phyloP scores from a whole-genome alignment of 1,140 invertebrate genomes.

The Aplysia californica region DNA sequence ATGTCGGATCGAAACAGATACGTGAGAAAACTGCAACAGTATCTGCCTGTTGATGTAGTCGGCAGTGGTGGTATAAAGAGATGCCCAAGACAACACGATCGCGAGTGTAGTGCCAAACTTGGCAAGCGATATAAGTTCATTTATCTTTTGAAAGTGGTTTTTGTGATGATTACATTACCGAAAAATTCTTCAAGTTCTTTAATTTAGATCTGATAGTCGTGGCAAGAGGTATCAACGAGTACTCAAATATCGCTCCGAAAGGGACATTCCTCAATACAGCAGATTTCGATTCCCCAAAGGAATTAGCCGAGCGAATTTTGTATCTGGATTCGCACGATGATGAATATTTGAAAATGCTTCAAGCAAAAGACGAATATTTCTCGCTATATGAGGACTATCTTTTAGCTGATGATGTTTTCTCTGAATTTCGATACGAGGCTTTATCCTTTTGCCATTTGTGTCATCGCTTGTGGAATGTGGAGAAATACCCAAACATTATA shows the following conservation, averaged over 20 bases:
- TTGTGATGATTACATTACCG: conserved; percentile 95
- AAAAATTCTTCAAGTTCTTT: conserved; percentile 83
- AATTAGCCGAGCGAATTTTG: conserved; percentile 12
- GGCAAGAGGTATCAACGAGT: conserved; percentile 10
- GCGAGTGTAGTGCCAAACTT: conserved; percentile 27
- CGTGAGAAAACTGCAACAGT: conserved; percentile 69
- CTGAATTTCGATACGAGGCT: too few species aligned
- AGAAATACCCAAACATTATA: too few species aligned
- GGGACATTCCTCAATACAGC: conserved; percentile 27
- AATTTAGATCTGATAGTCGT: conserved; percentile 23
- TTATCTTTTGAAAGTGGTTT: conserved; percentile 84
- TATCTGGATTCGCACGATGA: conserved; percentile 14
- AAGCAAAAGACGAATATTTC: conserved; percentile 18
- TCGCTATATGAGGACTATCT: conserved; percentile 1
- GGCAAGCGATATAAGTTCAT: conserved; percentile 50
- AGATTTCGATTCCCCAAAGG: conserved; percentile 27
- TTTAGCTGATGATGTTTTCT: neutral
- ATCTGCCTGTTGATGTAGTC: conserved; percentile 74
- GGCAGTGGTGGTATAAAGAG: conserved; percentile 70
- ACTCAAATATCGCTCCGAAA: conserved; percentile 1
- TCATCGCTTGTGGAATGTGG: too few species aligned
- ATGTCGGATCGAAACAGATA: conserved; percentile 71
- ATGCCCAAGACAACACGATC: conserved; percentile 10
- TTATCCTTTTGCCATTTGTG: too few species aligned
- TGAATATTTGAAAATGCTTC: conserved; percentile 9